Evolutionary conservation across 2,113 vertebrate genomes (phyloP).

Genomic region (Sphyrna mokarran): DNA sequence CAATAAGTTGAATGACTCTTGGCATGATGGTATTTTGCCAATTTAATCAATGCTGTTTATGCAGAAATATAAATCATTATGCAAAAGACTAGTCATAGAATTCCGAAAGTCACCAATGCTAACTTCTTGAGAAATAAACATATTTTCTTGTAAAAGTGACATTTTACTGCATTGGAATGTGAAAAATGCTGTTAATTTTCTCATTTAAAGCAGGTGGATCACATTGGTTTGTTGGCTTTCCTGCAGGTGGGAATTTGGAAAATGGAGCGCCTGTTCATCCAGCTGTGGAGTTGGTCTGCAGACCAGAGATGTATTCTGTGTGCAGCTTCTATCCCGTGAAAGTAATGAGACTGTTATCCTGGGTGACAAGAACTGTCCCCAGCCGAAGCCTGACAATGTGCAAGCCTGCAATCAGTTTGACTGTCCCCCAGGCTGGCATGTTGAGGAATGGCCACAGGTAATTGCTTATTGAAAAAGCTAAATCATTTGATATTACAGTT

Average conservation of each 20-base stretch:
- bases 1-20: neutral
- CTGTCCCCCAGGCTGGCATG: constrained; percentile 85
- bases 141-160: neutral
- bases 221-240: constrained; percentile 39
- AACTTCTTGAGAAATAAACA: neutral
- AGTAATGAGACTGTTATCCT: constrained; percentile 65
- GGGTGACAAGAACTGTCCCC: constrained; percentile 68
- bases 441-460: constrained; percentile 77
- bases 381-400: constrained; percentile 68
- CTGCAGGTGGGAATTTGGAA: constrained; percentile 79
- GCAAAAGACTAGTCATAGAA: neutral
- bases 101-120: neutral
- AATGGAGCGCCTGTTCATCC: constrained; percentile 83
- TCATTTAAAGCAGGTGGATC: neutral
- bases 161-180: neutral
- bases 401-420: constrained; percentile 91
- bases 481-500: no score
- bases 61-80: neutral
- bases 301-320: constrained; percentile 75
- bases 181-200: neutral
- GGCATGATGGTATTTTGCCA: neutral
- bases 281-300: constrained; percentile 86
- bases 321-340: constrained; percentile 64
- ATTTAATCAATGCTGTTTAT: neutral
- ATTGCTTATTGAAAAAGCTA: neutral